Percentiles rank a stretch among this genome's conserved stretches.
These are phyloP conservation scores for Proterorhinus semilunaris DNA, from an alignment of 2,113 vertebrate species.

Conservation along the genomic window DNA sequence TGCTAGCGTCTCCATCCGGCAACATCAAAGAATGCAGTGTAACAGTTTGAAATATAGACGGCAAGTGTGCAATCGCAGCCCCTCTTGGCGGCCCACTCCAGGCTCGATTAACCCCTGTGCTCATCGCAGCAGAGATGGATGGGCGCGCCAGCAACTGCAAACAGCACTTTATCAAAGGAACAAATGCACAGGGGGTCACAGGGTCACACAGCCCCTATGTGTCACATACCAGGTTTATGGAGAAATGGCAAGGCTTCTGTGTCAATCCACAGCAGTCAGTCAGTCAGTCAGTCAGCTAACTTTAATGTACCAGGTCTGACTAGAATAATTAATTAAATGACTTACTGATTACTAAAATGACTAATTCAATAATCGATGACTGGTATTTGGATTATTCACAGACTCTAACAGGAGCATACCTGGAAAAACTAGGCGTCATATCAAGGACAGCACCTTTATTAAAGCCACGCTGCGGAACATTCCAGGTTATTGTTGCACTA, in stretches of 20 bases:
- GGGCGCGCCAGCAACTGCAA: conserved; percentile 44
- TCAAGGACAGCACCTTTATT: too few species aligned
- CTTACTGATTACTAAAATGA: too few species aligned
- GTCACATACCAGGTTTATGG: not conserved
- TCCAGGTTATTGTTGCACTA: too few species aligned
- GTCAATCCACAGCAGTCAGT: too few species aligned
- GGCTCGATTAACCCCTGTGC: conserved; percentile 40
- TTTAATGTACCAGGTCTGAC: too few species aligned
- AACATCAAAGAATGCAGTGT: conserved; percentile 46
- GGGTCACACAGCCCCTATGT: not conserved
- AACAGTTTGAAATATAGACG: conserved; percentile 57
- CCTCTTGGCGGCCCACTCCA: conserved; percentile 25
- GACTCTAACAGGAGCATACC: too few species aligned
- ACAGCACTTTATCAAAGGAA: conserved; percentile 13
- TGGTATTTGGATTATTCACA: too few species aligned
- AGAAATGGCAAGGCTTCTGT: not conserved
- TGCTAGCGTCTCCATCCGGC: conserved; percentile 33
- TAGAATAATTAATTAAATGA: too few species aligned
- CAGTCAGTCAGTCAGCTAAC: too few species aligned
- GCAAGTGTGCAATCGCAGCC: conserved; percentile 49
- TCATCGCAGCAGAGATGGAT: conserved; percentile 27
- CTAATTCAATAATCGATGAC: too few species aligned
- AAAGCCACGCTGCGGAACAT: too few species aligned
- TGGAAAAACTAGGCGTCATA: too few species aligned
- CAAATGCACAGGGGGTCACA: conserved; percentile 9